Evolutionary conservation across 2,797 vertebrate genomes (phyloP).

Genomic region (Rhabdomys pumilio): DNA sequence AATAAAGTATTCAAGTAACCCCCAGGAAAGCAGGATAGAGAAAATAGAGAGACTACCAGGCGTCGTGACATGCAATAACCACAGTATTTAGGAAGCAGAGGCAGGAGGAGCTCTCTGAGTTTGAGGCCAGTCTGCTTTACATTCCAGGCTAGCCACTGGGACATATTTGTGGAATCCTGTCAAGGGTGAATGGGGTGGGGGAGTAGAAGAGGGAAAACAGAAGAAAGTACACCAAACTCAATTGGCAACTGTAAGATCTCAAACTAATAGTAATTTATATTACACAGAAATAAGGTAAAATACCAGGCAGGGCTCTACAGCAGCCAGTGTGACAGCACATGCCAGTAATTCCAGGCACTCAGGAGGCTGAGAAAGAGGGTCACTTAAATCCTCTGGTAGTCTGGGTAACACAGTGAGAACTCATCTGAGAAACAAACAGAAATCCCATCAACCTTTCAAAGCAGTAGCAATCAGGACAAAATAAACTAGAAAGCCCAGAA

Average conservation of each 20-base stretch:
- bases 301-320: background rate
- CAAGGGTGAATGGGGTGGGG: too few relatives aligned
- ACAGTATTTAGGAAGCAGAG: background rate
- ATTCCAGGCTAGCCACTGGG: background rate
- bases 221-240: background rate
- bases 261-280: constrained; percentile 57
- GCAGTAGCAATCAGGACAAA: constrained; percentile 10
- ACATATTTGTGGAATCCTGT: background rate
- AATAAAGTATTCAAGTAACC: background rate
- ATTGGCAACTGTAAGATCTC: background rate
- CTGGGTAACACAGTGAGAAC: background rate
- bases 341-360: background rate
- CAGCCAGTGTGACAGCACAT: background rate
- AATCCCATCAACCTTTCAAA: background rate
- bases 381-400: background rate
- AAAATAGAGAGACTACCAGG: background rate
- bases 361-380: background rate
- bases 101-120: too few relatives aligned
- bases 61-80: background rate
- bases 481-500: background rate
- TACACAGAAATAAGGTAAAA: constrained; percentile 31
- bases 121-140: background rate
- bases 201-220: background rate
- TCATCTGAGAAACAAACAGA: background rate
- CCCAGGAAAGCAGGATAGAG: background rate